Conservation (phyloP, 2,113 vertebrate genomes). For the Notechis scutatus region DNA sequence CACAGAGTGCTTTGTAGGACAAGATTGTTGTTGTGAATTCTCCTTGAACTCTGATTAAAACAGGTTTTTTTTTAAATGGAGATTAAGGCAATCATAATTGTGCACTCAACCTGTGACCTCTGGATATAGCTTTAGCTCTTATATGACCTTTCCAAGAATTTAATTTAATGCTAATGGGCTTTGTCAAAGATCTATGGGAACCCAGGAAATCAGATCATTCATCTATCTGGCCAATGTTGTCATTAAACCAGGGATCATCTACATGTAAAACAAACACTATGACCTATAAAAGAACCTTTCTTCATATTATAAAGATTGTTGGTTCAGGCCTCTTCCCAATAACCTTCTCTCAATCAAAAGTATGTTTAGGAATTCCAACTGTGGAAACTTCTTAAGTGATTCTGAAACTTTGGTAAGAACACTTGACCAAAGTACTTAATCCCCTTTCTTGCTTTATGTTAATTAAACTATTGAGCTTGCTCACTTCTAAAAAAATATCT, state of each 20-base stretch:
- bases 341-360: too few relatives aligned
- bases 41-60: slow-evolving; percentile 7
- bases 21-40: background rate
- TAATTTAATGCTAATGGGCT: background rate
- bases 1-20: background rate
- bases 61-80: slow-evolving; percentile 1
- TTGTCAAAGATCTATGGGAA: background rate
- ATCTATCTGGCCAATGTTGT: background rate
- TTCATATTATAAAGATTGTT: background rate
- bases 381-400: too few relatives aligned
- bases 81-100: background rate
- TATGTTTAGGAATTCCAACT: background rate
- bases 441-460: background rate
- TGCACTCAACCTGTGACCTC: background rate
- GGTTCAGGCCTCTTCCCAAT: background rate
- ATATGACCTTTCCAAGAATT: background rate
- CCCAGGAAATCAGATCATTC: background rate
- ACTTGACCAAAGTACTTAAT: background rate
- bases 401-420: background rate
- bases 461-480: background rate
- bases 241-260: background rate
- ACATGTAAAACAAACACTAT: background rate
- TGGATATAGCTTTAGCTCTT: slow-evolving; percentile 20
- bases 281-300: background rate
- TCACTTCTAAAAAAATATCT: background rate